Evolutionary conservation across 2,113 vertebrate species (phyloP).

Genomic region (Ivindomyrus marchei): DNA sequence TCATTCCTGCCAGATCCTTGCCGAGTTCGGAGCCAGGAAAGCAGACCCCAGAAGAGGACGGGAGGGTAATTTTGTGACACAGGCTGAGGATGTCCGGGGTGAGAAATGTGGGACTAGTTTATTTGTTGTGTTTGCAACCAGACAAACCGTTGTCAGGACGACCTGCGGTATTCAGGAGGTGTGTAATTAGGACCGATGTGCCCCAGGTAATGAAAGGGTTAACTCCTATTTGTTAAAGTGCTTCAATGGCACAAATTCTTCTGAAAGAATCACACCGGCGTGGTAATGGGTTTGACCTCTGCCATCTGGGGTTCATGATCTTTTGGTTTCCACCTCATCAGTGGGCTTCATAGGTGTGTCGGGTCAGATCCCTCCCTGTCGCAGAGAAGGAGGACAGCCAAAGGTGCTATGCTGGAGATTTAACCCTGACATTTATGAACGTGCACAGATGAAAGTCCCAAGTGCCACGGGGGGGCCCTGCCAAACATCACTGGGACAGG

Average conservation of each 20-base stretch:
- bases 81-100: slow-evolving; percentile 4
- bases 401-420: slow-evolving; percentile 54
- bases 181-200: background rate
- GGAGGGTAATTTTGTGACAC: slow-evolving; percentile 50
- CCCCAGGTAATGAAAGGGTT: background rate
- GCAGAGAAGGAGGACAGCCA: background rate
- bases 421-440: slow-evolving; percentile 65
- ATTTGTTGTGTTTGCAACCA: background rate
- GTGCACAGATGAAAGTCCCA: slow-evolving; percentile 22
- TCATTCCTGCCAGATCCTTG: slow-evolving; percentile 44
- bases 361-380: background rate
- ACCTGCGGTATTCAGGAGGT: background rate
- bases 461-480: slow-evolving; percentile 38
- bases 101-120: background rate
- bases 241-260: background rate
- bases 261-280: background rate
- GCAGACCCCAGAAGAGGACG: slow-evolving; percentile 31
- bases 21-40: slow-evolving; percentile 24
- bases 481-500: slow-evolving; percentile 58
- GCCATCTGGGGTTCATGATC: background rate
- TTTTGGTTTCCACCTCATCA: background rate
- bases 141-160: background rate
- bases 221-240: background rate
- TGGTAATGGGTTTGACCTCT: background rate
- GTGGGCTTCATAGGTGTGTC: background rate